Evolutionary conservation across 2,797 vertebrate genomes (phyloP), one percentile per base, ranked within the genome.

Genomic region (Loriculus beryllinus): DNA sequence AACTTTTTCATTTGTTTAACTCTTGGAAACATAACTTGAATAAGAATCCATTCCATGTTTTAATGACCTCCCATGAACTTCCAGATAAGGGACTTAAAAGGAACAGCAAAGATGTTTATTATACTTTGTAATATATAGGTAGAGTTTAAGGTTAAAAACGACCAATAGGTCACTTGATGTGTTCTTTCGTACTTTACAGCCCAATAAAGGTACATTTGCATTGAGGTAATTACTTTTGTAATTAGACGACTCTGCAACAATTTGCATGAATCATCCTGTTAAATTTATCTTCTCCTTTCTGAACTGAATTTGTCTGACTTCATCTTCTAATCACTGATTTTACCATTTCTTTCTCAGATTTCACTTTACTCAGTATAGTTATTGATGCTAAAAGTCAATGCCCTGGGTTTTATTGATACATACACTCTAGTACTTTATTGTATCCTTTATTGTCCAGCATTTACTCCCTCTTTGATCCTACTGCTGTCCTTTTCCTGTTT

Each of bases 191-290:
- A 83, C 12, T 28, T 83, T 83, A 68, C 17, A 92, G 74, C 70
- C 42, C 49, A 83, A 40, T 71, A 81, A 92, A 72, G 57, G 69
- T 28, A 76, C 87, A 88, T 94, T 94, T 92, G 62, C 82, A 90
- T 62, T 81, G 71, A 91, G 37, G 64, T 37, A 94, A 92, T 88
- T 90, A 90, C 45, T 90, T 95, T 63, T 88, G 63, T 78, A 91
- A 91, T 95, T 94, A 86, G 89, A 65, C 8, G 0, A 59, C 76
- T 35, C 42, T 90, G 85, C 26, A 85, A 91, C 6, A 72, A 86
- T 83, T 88, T 90, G 57, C 63, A 88, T 93, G 62, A 93, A 93
- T 95, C 79, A 91, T 91, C 33, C 51, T 64, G 59, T 86, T 92
- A 93, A 85, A 87, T 93, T 68, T 62, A 70, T 80, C 33, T 92